phyloP scores from a whole-genome alignment of 2,113 vertebrate species.

The Tragelaphus imberbis region DNA sequence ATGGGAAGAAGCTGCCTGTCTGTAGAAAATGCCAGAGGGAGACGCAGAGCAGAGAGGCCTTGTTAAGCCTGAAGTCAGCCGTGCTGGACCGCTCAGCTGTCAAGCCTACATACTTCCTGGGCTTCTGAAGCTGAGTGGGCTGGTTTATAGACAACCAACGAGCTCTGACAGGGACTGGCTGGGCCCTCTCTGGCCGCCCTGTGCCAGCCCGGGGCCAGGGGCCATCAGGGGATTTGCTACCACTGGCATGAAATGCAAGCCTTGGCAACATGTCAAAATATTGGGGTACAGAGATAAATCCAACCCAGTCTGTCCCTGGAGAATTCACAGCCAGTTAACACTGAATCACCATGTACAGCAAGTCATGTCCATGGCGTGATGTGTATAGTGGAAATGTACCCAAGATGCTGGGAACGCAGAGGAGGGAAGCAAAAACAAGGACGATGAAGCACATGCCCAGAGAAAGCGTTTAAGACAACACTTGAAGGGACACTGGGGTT shows the following conservation, averaged over 20 bases:
- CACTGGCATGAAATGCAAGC: background rate
- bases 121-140: background rate
- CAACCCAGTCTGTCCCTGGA: background rate
- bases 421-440: rapidly evolving
- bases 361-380: background rate
- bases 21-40: background rate
- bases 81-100: rapidly evolving
- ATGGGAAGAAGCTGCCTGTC: background rate
- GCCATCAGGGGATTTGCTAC: rapidly evolving
- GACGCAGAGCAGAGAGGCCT: rapidly evolving
- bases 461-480: too few relatives aligned
- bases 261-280: background rate
- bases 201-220: background rate
- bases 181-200: background rate
- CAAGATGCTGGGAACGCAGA: background rate
- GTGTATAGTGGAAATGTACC: rapidly evolving
- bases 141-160: rapidly evolving
- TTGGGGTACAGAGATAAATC: background rate
- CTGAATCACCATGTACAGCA: rapidly evolving
- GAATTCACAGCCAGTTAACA: background rate
- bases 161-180: background rate
- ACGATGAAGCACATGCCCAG: too few relatives aligned
- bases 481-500: rapidly evolving
- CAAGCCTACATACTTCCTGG: rapidly evolving
- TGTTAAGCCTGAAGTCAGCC: background rate